Conservation (phyloP, 2,113 vertebrate genomes). For the Chitala chitala region DNA sequence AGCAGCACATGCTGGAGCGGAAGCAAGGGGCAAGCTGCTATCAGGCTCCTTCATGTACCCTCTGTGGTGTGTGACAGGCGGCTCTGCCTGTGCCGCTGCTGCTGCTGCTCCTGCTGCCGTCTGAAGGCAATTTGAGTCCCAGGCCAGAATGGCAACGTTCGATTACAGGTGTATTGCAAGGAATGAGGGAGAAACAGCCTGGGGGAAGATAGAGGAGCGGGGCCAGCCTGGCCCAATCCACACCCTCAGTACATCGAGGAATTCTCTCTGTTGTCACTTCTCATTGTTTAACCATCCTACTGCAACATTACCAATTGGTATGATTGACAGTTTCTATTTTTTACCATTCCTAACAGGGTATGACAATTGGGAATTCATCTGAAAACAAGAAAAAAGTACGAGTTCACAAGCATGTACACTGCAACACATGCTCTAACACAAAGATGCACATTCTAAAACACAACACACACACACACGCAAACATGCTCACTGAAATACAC, state of each 20-base stretch:
- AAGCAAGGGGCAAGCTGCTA: constrained; percentile 30
- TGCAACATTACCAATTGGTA: not conserved
- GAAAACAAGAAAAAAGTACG: too few species aligned
- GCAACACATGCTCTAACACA: not conserved
- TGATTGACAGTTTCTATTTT: constrained; percentile 1
- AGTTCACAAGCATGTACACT: not conserved
- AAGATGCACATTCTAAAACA: not conserved
- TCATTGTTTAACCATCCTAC: constrained; percentile 9
- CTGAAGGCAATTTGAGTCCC: constrained; percentile 28
- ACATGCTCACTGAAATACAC: not conserved
- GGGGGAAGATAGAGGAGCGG: constrained; percentile 15
- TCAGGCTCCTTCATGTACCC: constrained; percentile 4
- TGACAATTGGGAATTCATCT: not conserved
- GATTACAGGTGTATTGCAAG: constrained; percentile 28
- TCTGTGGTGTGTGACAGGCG: constrained; percentile 8
- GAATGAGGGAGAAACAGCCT: constrained; percentile 26
- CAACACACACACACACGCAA: not conserved
- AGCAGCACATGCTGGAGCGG: constrained; percentile 32
- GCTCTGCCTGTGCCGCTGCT: constrained; percentile 25
- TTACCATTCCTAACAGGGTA: not conserved
- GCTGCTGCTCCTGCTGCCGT: too few species aligned
- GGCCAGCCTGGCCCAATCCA: not conserved
- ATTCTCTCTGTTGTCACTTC: constrained; percentile 13
- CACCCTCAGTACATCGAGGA: not conserved
- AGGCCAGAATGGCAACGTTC: constrained; percentile 26